Evolutionary conservation across 1,140 invertebrate genomes (phyloP), one percentile per base, ranked within the genome.

Genomic region (Drosophila lowei): DNA sequence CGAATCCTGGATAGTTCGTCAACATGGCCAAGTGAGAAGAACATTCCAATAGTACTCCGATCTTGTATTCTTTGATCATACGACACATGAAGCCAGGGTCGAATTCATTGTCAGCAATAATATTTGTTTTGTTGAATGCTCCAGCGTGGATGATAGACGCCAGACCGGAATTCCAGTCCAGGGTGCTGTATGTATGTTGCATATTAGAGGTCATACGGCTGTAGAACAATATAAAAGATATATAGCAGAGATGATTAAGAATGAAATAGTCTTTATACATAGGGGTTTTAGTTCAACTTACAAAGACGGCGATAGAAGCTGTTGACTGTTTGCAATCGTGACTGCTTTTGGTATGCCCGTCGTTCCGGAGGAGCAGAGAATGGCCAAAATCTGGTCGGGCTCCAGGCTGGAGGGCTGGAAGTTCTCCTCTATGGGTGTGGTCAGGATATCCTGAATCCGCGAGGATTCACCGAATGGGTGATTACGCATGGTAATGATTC

Each of bases 331-430:
- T 0, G 95, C 94, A 1, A 96, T 90, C 79, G 94, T 93, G 0
- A 96, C 96, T n/a, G 95, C 95, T 91, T 97, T 97, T 0, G 96
- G 95, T 9, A 93, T 90, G 41, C 96, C 95, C 30, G 95, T 96
- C 1, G 96, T 96, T 5, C 95, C 95, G 60, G 95, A 95, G 0
- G 95, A 93, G 46, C 84, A 92, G 0, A 93, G 72, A 57, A 93
- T 91, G 6, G 86, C 71, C 13, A 83, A 47, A 0, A 74, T 84
- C 30, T 89, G 77, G 6, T 86, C 70, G 11, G 43, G 54, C 8
- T 73, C 70, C 28, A 88, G 13, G 0, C 57, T 53, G n/a, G 38
- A 11, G 0, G 83, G 83, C 7, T 56, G 18, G 9, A 86, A 86
- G 44, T 86, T 44, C 0, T 49, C 9, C 42, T 71, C 59, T 0